Evolutionary conservation across 2,888 invertebrate species (phyloP), one percentile per base, ranked within the genome.

Genomic region (Nezara viridula): DNA sequence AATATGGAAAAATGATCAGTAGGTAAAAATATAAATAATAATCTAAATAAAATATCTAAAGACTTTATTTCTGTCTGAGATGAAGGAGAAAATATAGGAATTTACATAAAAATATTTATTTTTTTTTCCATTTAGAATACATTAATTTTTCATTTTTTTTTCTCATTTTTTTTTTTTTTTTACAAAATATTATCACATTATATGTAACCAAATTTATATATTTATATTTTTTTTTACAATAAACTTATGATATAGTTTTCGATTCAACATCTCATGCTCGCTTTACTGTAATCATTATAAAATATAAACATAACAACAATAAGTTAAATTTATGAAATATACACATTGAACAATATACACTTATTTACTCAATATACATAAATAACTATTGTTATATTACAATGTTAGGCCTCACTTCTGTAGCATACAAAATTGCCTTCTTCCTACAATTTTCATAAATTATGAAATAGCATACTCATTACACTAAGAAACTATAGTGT

Each of bases 21-120:
- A 37, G 66, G 66, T 73, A 73, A 37, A 37, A 37, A 37, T 37
- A 73, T 73, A 73, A 73, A 73, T 73, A 73, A 73, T 21, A 73
- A 44, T 81, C 81, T 44, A 44, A 81, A 81, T 40, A 81, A 47
- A 81, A 81, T 81, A 81, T 44, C 44, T 81, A 81, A 81, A 81
- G 40, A 81, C 44, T 81, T 81, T 81, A 81, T 81, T 88, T 88
- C 19, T 47, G 66, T 73, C 66, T 66, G 47, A 66, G 49, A 88
- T 66, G 66, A 88, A 88, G 73, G 88, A 88, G 88, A 88, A 88
- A 88, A 88, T 88, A 88, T 88, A 88, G 88, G 88, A 88, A 88
- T 88, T 88, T 88, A 88, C 88, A 88, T 88, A 88, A 88, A 88
- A 88, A 88, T 88, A 88, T 88, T 88, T 49, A 88, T 86, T 86